Evolutionary conservation across 2,888 invertebrate genomes (phyloP), one percentile per base, ranked within the genome.

Genomic region (Phyto melanocephala): DNA sequence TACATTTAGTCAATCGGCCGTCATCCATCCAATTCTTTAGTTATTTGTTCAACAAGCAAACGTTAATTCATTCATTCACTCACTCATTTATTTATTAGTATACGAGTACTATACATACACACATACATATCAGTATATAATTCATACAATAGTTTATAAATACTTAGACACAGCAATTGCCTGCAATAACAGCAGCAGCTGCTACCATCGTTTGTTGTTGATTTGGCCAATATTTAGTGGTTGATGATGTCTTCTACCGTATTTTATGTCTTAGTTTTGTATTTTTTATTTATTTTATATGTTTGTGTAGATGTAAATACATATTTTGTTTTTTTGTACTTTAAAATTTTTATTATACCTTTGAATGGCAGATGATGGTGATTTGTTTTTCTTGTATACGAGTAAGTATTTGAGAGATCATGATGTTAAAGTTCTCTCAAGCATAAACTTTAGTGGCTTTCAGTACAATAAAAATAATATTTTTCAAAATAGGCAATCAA

Each of bases 361-460:
- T 15, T 56, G 24, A 45, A 37, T 35, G 60, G 52, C 63, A 52
- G 60, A 54, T 81, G 80, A 56, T 65, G 56, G 75, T 52, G 60
- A 62, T 40, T 63, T 62, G n/a, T n/a, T n/a, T n/a, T n/a, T n/a
- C n/a, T 58, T 58, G 24, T 45, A 24, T 33, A 15, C 11, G 17
- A n/a, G 8, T 17, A 15, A 37, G 10, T 85, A 81, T 60, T 68
- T 56, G 33, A 68, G 35, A 67, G 77, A 81, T 72, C 81, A 77
- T 87, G 85, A 83, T 80, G 80, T 70, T 77, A 74, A 60, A 28
- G 80, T 84, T 85, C 85, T 85, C 74, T 81, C 80, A 84, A 80
- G 84, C 84, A 85, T 87, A 75, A 68, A 86, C 82, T 85, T 79
- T 68, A 77, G 78, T 84, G 71, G 79, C 72, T 85, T 85, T 85